Evolutionary conservation across 2,888 invertebrate species (phyloP).

Genomic region (Himalopsyche tibetana): DNA sequence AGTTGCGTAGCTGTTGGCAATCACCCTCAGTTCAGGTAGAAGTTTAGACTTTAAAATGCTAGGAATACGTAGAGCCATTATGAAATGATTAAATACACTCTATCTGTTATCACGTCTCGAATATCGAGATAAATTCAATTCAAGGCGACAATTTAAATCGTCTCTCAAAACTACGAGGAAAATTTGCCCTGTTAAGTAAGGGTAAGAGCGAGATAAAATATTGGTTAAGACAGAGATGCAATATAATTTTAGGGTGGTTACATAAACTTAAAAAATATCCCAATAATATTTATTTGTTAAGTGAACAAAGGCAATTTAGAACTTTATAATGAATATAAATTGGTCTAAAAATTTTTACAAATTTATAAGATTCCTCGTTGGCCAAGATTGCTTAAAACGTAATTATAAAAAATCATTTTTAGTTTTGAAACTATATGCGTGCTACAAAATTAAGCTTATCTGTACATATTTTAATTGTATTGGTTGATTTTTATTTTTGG

Average conservation of each 20-base stretch:
- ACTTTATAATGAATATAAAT: too few species aligned
- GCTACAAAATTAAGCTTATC: too few species aligned
- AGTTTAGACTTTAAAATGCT: slow-evolving; percentile 55
- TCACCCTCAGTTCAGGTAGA: slow-evolving; percentile 53
- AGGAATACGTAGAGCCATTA: slow-evolving; percentile 57
- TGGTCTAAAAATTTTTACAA: too few species aligned
- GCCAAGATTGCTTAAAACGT: too few species aligned
- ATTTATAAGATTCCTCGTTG: too few species aligned
- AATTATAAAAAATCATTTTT: too few species aligned
- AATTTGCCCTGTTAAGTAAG: slow-evolving; percentile 48
- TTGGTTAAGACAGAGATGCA: neutral
- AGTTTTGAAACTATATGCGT: too few species aligned
- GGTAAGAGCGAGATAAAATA: slow-evolving; percentile 13
- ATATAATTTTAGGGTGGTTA: neutral
- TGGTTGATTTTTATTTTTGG: too few species aligned
- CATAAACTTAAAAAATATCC: neutral
- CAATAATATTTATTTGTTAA: neutral
- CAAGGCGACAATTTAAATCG: neutral
- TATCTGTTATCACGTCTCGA: slow-evolving; percentile 22
- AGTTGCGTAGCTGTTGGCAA: slow-evolving; percentile 64
- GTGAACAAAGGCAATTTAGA: too few species aligned
- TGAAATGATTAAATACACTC: slow-evolving; percentile 13
- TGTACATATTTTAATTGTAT: too few species aligned
- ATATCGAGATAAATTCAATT: slow-evolving; percentile 23
- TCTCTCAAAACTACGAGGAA: neutral